phyloP scores from a whole-genome alignment of 2,113 vertebrate species.

The Haemorhous mexicanus region DNA sequence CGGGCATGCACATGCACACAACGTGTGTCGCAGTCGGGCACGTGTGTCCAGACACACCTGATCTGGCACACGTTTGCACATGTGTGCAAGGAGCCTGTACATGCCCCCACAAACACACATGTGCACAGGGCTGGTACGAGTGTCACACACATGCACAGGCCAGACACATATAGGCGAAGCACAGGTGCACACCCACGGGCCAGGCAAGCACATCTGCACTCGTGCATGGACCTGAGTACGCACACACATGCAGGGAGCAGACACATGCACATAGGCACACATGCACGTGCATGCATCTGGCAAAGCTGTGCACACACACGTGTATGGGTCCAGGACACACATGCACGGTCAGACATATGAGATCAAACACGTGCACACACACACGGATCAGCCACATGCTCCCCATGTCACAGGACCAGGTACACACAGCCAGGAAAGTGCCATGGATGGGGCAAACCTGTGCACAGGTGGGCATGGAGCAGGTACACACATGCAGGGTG shows the following conservation, averaged over 20 bases:
- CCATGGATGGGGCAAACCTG: not conserved
- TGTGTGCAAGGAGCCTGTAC: accelerated
- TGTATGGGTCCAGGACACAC: not conserved
- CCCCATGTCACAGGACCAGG: not conserved
- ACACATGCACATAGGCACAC: not conserved
- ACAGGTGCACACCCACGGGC: not conserved
- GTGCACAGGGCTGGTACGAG: not conserved
- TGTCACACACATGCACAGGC: not conserved
- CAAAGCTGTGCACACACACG: not conserved
- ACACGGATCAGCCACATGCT: not conserved
- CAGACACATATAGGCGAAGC: not conserved
- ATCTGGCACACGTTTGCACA: not conserved
- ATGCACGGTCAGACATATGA: too few species aligned
- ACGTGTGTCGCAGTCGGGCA: accelerated
- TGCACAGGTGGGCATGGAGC: not conserved
- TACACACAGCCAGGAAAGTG: accelerated
- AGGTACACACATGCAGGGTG: not conserved
- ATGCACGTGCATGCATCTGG: not conserved
- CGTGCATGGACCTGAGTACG: accelerated
- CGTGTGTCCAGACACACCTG: not conserved
- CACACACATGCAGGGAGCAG: not conserved
- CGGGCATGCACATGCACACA: not conserved
- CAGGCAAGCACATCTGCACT: not conserved
- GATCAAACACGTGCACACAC: not conserved
- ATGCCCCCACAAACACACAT: not conserved